phyloP scores from a whole-genome alignment of 2,797 vertebrate species.

The Megaceryle alcyon region DNA sequence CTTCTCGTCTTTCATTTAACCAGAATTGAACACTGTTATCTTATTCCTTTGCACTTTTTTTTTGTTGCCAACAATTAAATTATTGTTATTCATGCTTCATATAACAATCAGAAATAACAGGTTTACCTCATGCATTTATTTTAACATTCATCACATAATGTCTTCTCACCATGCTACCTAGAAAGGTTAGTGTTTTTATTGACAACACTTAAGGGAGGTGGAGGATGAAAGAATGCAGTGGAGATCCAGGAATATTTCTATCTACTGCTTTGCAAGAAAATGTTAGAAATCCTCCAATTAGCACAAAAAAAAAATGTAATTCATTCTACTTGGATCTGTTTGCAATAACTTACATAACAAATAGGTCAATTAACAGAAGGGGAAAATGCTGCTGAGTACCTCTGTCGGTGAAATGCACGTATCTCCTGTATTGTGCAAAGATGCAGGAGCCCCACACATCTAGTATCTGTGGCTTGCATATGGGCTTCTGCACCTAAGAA shows the following conservation, averaged over 20 bases:
- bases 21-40: conserved; percentile 62
- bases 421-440: conserved; percentile 18
- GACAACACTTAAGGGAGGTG: conserved; percentile 68
- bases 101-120: conserved; percentile 72
- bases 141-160: conserved; percentile 64
- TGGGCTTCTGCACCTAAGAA: background rate
- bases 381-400: background rate
- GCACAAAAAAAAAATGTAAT: background rate
- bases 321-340: conserved; percentile 1
- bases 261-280: background rate
- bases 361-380: background rate
- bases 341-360: background rate
- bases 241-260: background rate
- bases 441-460: background rate
- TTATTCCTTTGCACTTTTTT: conserved; percentile 66
- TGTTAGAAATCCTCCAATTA: conserved; percentile 4
- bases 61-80: conserved; percentile 78
- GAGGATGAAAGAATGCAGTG: background rate
- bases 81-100: conserved; percentile 80
- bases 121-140: conserved; percentile 80
- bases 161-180: conserved; percentile 61
- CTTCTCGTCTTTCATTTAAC: conserved; percentile 43
- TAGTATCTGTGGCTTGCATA: background rate
- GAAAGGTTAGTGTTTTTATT: conserved; percentile 59
- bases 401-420: background rate